Evolutionary conservation across 53 echinoderm and acorn worm species (phyloP), one percentile per base, ranked within the genome.

Genomic region (Patiria pectinifera): DNA sequence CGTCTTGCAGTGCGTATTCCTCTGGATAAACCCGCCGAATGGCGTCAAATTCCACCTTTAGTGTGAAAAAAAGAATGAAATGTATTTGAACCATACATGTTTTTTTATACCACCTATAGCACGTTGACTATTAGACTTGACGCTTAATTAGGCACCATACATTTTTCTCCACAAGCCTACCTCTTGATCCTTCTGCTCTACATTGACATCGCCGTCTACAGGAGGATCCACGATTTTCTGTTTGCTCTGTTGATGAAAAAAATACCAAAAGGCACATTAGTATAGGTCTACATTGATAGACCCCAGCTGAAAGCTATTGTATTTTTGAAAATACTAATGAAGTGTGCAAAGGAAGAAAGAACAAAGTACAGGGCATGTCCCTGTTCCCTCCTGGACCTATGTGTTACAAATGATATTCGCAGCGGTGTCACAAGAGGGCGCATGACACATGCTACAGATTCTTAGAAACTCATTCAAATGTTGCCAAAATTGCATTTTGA

Each of bases 181-280:
- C 79, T 45, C 79, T 11, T 79, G 46, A 45, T 79, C 79, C 47
- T 23, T 18, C 46, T 14, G 62, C 69, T 45, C 23, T 0, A 66
- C 74, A 9, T 24, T 74, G 24, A 74, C 13, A 9, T 85, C 11
- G 11, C 45, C 23, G 22, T 89, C 62, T 13, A 89, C 89, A 9
- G 89, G 89, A 13, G 89, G 89, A 62, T 89, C 89, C 43, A 79
- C 77, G 43, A 89, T 78, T 43, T 45, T 77, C 7, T 44, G 79
- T 23, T 89, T 89, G n/a, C 79, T 89, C 89, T 89, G 58, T 10
- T 24, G 45, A 18, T 66, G 66, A 15, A 87, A 87, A 6, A 87
- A 48, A 48, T n/a, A 46, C 26, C 2, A 62, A 83, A 83, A 59
- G 5, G 53, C 53, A 53, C 53, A 53, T 53, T 2, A 53, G 53